Conservation (phyloP, 2,113 vertebrate genomes). For the Ceyx margarethae region DNA sequence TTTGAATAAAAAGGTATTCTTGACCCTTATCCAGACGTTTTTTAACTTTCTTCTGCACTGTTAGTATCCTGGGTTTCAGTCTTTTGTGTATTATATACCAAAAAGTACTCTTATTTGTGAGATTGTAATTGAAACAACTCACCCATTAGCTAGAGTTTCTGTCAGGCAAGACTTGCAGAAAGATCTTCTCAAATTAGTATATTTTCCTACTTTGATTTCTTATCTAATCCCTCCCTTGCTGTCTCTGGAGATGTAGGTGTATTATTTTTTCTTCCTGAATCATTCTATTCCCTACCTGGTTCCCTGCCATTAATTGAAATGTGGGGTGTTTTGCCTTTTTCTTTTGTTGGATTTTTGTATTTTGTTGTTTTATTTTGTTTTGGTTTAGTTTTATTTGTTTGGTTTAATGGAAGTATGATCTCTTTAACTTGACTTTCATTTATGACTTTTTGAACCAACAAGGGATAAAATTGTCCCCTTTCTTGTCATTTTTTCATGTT, state of each 20-base stretch:
- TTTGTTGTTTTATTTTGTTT: neutral
- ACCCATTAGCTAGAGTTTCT: neutral
- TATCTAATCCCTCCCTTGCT: rapidly evolving
- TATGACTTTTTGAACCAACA: neutral
- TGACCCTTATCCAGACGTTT: neutral
- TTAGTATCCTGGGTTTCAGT: neutral
- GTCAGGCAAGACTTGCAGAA: neutral
- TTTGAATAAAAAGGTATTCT: neutral
- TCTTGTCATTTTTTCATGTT: neutral
- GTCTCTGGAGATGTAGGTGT: neutral
- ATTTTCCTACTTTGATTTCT: neutral
- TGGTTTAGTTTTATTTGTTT: neutral
- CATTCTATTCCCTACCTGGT: neutral
- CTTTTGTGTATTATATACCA: neutral
- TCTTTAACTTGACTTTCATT: neutral
- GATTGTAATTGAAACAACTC: neutral
- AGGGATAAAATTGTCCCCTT: neutral
- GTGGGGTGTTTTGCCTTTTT: rapidly evolving
- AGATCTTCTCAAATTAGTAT: neutral
- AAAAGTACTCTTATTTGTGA: neutral
- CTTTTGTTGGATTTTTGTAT: neutral
- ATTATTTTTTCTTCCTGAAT: neutral
- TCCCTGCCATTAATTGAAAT: neutral
- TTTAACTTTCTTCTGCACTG: neutral
- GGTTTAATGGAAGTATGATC: rapidly evolving